A percentile compares a stretch with the other conserved stretches of the same genome.
phyloP scores from a whole-genome alignment of 2,888 invertebrate species.

The Meandrusa payeni region DNA sequence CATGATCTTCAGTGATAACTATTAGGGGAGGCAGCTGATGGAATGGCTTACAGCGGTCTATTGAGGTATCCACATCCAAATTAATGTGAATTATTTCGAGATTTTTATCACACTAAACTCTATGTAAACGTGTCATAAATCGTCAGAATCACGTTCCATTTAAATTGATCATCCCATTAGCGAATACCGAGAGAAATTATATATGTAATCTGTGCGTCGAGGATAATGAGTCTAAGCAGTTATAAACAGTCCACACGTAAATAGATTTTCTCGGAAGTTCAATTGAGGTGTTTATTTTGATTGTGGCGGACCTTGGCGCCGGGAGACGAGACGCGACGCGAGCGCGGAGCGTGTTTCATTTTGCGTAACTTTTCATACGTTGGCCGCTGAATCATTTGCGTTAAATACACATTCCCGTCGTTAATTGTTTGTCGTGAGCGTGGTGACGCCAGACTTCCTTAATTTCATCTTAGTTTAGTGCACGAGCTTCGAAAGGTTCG shows the following conservation, averaged over 20 bases:
- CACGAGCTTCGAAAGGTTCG: too few species aligned
- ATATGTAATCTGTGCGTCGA: slow-evolving; percentile 1
- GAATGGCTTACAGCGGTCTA: too few species aligned
- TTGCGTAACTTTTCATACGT: slow-evolving; percentile 35
- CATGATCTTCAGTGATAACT: too few species aligned
- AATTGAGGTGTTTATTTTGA: slow-evolving; percentile 42
- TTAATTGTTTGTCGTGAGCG: not conserved
- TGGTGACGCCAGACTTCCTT: not conserved
- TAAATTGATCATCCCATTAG: not conserved
- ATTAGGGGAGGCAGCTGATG: too few species aligned
- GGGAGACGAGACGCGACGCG: slow-evolving; percentile 31
- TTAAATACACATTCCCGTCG: slow-evolving; percentile 5
- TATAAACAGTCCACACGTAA: slow-evolving; percentile 46
- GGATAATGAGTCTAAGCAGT: slow-evolving; percentile 13
- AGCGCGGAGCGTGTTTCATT: slow-evolving; percentile 28
- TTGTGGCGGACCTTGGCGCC: slow-evolving; percentile 35
- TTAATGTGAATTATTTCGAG: too few species aligned
- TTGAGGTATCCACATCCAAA: too few species aligned
- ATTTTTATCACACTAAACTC: not conserved
- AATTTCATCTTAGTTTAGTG: too few species aligned
- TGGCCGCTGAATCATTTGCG: slow-evolving; percentile 17
- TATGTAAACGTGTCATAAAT: not conserved
- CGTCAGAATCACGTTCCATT: not conserved
- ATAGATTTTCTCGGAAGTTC: slow-evolving; percentile 55
- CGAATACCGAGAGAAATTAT: not conserved